Evolutionary conservation across 2,113 vertebrate species (phyloP), one percentile per base, ranked within the genome.

Genomic region (Fulmarus glacialis): DNA sequence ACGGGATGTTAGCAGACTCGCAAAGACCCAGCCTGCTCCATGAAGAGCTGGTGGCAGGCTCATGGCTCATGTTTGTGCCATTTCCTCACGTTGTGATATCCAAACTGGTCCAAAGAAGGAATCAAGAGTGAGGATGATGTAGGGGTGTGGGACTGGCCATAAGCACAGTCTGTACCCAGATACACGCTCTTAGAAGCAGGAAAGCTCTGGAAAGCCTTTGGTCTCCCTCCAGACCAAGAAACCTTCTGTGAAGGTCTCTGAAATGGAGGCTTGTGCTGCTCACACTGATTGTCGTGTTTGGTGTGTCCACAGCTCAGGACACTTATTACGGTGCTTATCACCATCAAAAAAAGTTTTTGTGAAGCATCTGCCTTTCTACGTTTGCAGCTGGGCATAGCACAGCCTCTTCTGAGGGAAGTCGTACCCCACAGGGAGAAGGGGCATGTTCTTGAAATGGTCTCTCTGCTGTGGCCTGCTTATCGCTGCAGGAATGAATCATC

Each of bases 401-500:
- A 71, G 36, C 66, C n/a, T 77, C 29, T 90, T 90, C 75, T 77
- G 59, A 73, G 67, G 36, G 20, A 23, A 87, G 30, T 36, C 45
- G 70, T 87, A 29, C 38, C 48, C 30, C 8, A 4, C n/a, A 32
- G 45, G 48, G 56, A 53, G 50, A 82, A 62, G 70, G 84, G 24
- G 4, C 77, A 80, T 0, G 0, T 64, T 87, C 64, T 60, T 63
- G 56, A 82, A 87, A 72, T 53, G n/a, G 22, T 75, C 36, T 94
- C 77, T 95, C 53, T 85, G 53, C 64, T 72, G 53, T 88, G 67
- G 60, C 52, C 75, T 89, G 92, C 82, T 90, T 86, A 89, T 90
- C 23, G 0, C 83, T 84, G 87, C 89, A 95, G 94, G 88, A 88
- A 96, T 94, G 95, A 87, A 86, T 97, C 84, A 32, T 96, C 95